Percentiles rank a stretch among this genome's conserved stretches.
phyloP scores from a whole-genome alignment of 92 coral and sea anemone genomes.

The Muricea muricata region DNA sequence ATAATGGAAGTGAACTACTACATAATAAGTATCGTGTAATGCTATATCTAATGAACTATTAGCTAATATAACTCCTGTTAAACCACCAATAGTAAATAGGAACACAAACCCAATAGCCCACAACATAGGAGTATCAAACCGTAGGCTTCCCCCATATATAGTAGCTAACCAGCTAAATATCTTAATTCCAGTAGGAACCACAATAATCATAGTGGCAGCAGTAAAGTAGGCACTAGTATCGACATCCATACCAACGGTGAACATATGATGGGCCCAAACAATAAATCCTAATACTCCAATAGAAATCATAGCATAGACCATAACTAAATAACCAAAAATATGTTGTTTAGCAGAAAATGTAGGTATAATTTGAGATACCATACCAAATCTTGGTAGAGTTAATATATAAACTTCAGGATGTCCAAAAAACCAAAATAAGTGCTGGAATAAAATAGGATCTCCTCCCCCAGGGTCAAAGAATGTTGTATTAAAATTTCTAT shows the following conservation, averaged over 20 bases:
- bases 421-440: conserved; percentile 87
- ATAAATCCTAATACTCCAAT: conserved; percentile 84
- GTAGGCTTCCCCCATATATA: conserved; percentile 75
- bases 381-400: conserved; percentile 82
- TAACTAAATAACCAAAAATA: conserved; percentile 57
- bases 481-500: conserved; percentile 82
- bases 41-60: conserved; percentile 80
- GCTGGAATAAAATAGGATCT: conserved; percentile 85
- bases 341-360: conserved; percentile 63
- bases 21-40: conserved; percentile 89
- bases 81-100: conserved; percentile 85
- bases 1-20: conserved; percentile 86
- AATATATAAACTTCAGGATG: conserved; percentile 87
- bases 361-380: conserved; percentile 82
- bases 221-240: conserved; percentile 92
- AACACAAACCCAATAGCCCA: conserved; percentile 87
- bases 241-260: conserved; percentile 68
- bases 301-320: conserved; percentile 84
- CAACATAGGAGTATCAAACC: conserved; percentile 81
- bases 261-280: conserved; percentile 86
- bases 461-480: conserved; percentile 90
- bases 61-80: conserved; percentile 81
- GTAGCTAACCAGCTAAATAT: conserved; percentile 89
- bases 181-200: conserved; percentile 92
- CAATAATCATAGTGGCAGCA: conserved; percentile 86